A percentile compares a stretch with the other conserved stretches of the same genome.
phyloP scores from a whole-genome alignment of 2,888 invertebrate genomes.

The Harpalus rufipes region DNA sequence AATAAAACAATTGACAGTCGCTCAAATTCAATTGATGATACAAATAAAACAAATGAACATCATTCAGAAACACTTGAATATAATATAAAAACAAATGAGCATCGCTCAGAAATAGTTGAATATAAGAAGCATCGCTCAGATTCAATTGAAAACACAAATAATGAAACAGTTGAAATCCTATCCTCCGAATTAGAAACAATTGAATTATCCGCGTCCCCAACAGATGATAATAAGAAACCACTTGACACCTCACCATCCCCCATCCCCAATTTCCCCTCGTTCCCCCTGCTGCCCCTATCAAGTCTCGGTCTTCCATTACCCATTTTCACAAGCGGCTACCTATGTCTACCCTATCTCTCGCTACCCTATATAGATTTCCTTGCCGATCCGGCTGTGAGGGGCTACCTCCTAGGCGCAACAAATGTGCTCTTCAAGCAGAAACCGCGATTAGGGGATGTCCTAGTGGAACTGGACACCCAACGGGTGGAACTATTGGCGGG shows the following conservation, averaged over 20 bases:
- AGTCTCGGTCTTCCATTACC: conserved; percentile 86
- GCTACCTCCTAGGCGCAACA: conserved; percentile 95
- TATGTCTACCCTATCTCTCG: conserved; percentile 97
- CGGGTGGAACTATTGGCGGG: conserved; percentile 84
- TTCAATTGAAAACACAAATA: background rate
- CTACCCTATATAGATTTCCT: conserved; percentile 96
- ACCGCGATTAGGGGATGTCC: conserved; percentile 92
- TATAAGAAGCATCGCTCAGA: too few relatives aligned
- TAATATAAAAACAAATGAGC: background rate
- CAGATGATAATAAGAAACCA: background rate
- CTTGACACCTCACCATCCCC: background rate
- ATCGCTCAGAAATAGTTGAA: too few relatives aligned
- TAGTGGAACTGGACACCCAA: conserved; percentile 92
- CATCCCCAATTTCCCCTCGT: background rate
- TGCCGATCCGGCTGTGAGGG: conserved; percentile 90
- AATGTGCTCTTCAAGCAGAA: conserved; percentile 99
- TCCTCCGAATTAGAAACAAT: too few relatives aligned
- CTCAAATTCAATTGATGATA: background rate
- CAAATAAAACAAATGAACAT: background rate
- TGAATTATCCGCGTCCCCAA: background rate
- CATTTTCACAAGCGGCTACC: conserved; percentile 93
- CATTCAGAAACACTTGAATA: background rate
- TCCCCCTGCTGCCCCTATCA: background rate
- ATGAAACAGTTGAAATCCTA: background rate
- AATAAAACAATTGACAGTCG: background rate